Percentiles rank a stretch among this genome's conserved stretches.
Conservation (phyloP, 2,797 vertebrate genomes). For the Arctocebus calabarensis region DNA sequence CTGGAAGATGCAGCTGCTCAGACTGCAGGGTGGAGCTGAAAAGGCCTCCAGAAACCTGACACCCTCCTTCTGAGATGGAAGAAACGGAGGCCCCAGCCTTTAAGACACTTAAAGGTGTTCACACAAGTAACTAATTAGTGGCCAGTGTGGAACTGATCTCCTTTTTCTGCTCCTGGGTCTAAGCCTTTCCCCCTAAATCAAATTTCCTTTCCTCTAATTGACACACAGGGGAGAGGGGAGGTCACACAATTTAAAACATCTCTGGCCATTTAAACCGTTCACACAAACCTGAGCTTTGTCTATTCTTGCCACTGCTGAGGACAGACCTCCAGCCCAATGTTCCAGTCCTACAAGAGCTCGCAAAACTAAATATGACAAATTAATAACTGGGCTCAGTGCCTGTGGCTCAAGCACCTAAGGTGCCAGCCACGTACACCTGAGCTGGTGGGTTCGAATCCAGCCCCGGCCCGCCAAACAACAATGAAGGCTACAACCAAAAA, state of each 20-base stretch:
- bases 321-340: not conserved
- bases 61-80: not conserved
- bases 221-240: not conserved
- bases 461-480: too few relatives aligned
- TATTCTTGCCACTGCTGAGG: not conserved
- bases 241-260: not conserved
- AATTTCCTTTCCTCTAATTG: not conserved
- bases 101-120: not conserved
- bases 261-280: not conserved
- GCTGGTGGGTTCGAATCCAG: too few relatives aligned
- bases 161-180: not conserved
- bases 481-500: too few relatives aligned
- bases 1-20: not conserved
- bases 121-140: not conserved
- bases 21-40: not conserved
- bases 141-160: not conserved
- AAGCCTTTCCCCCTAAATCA: constrained; percentile 1
- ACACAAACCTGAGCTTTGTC: not conserved
- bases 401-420: too few relatives aligned
- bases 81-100: not conserved
- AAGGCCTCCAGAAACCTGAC: not conserved
- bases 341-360: not conserved
- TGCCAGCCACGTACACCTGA: too few relatives aligned
- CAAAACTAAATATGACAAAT: not conserved
- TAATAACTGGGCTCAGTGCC: not conserved